Conservation (phyloP, 2,888 invertebrate genomes). For the Ectropis crepuscularia region DNA sequence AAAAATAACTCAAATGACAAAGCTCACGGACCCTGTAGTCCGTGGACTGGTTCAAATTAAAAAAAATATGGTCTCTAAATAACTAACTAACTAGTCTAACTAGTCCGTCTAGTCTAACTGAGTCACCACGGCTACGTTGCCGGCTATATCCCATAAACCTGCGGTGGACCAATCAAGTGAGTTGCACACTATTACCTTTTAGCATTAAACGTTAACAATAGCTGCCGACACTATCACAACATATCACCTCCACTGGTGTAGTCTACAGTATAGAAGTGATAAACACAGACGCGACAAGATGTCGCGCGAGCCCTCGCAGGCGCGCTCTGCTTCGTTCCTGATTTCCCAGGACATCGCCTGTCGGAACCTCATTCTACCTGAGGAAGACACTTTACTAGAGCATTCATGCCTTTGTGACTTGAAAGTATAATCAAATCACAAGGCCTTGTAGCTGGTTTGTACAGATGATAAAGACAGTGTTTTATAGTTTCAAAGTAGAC, state of each 20-base stretch:
- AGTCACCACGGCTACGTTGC: too few relatives aligned
- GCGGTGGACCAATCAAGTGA: too few relatives aligned
- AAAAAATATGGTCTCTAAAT: too few relatives aligned
- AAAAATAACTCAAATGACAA: too few relatives aligned
- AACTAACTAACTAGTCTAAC: too few relatives aligned
- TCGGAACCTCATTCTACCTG: constrained; percentile 57
- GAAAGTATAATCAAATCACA: constrained; percentile 19
- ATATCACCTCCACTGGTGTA: not conserved
- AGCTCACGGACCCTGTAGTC: too few relatives aligned
- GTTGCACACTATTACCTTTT: too few relatives aligned
- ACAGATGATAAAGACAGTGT: constrained; percentile 14
- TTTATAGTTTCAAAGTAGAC: constrained; percentile 1
- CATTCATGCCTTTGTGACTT: constrained; percentile 18
- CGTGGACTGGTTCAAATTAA: too few relatives aligned
- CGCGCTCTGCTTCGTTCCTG: constrained; percentile 61
- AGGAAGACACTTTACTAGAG: constrained; percentile 29
- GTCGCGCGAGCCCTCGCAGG: constrained; percentile 32
- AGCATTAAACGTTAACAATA: too few relatives aligned
- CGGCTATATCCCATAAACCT: too few relatives aligned
- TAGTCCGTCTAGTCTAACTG: too few relatives aligned
- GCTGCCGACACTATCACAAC: too few relatives aligned
- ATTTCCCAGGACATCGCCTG: constrained; percentile 76
- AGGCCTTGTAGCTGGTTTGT: constrained; percentile 9
- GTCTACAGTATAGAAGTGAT: constrained; percentile 26
- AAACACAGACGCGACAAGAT: constrained; percentile 34